These are phyloP conservation scores for Apoderus coryli DNA, from an alignment of 2,888 invertebrate species.

Conservation along the genomic window DNA sequence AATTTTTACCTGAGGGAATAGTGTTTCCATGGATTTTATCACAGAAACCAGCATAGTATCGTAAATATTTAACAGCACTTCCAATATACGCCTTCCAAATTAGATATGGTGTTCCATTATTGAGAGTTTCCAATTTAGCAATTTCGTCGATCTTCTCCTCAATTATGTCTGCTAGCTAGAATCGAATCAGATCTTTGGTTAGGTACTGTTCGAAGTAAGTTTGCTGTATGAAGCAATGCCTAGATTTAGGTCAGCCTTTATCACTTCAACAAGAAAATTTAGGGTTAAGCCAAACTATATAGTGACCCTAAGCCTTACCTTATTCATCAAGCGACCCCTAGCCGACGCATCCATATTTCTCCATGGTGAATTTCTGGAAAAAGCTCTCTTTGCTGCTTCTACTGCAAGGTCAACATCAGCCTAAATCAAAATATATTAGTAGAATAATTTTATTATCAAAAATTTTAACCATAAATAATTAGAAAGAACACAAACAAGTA, in stretches of 20 bases:
- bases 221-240: too few relatives aligned
- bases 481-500: too few relatives aligned
- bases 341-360: constrained; percentile 67
- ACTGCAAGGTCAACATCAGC: constrained; percentile 73
- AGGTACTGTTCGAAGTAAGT: too few relatives aligned
- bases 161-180: constrained; percentile 59
- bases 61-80: constrained; percentile 35
- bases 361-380: constrained; percentile 59
- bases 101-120: constrained; percentile 62
- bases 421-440: constrained; percentile 29
- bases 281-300: too few relatives aligned
- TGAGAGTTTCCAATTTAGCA: constrained; percentile 61
- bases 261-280: too few relatives aligned
- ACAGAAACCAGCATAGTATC: constrained; percentile 73
- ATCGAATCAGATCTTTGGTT: too few relatives aligned
- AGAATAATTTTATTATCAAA: too few relatives aligned
- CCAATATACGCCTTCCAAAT: constrained; percentile 40
- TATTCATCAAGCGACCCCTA: constrained; percentile 57
- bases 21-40: constrained; percentile 79
- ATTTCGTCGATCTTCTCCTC: constrained; percentile 57
- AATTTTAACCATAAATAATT: too few relatives aligned
- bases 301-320: too few relatives aligned
- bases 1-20: constrained; percentile 56
- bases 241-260: too few relatives aligned
- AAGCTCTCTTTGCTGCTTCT: constrained; percentile 63